A percentile compares a stretch with the other conserved stretches of the same genome.
Evolutionary conservation across 2,113 vertebrate species (phyloP).

Genomic region (Nymphicus hollandicus): DNA sequence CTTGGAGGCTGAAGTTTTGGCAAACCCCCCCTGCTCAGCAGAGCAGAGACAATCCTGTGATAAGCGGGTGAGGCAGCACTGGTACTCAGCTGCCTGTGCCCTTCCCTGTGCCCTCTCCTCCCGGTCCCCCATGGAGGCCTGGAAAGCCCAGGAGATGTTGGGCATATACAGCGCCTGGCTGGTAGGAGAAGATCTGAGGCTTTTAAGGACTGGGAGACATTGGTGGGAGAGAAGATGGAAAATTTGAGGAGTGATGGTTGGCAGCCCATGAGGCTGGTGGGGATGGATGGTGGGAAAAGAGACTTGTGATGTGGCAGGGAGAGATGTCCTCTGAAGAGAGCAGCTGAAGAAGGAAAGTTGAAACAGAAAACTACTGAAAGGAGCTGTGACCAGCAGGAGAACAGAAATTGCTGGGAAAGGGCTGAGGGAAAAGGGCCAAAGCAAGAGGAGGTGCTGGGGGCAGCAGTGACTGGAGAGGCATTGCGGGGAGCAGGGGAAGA

Average conservation of each 20-base stretch:
- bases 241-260: background rate
- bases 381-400: background rate
- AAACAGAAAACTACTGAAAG: background rate
- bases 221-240: background rate
- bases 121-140: background rate
- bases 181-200: background rate
- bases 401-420: background rate
- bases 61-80: background rate
- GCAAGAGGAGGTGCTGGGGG: background rate
- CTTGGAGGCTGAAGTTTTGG: constrained; percentile 43
- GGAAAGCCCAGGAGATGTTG: background rate
- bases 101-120: background rate
- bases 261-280: background rate
- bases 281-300: background rate
- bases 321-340: background rate
- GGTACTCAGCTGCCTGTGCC: rapidly evolving
- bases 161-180: background rate
- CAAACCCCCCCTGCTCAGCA: background rate
- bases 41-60: background rate
- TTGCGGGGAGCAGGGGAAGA: background rate
- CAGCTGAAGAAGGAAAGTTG: background rate
- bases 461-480: background rate
- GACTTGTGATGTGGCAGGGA: background rate
- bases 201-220: background rate
- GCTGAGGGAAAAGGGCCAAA: background rate